Base-by-base conservation (phyloP, 53 echinoderm and acorn worm genomes). In the Holothuria leucospilota region DNA sequence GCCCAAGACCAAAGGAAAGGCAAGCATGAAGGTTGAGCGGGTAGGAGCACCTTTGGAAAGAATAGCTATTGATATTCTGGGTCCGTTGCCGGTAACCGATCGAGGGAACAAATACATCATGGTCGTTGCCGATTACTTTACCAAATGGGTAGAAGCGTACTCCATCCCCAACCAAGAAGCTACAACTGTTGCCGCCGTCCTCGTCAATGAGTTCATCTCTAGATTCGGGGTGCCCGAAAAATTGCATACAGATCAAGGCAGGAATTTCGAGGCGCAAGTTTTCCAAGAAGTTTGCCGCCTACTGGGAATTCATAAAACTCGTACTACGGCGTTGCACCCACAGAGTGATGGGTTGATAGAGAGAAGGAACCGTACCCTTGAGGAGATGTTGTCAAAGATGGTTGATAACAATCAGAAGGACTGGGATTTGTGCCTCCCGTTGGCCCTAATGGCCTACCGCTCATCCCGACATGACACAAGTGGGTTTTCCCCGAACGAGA, bases 191-290 rank as follows among this genome's bases (percentile, higher is more conserved):
- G 77, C 52, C 40, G 64, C 34, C 10, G 84, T 73, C 6, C 63
- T 84, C 4, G 89, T 84, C 12, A 59, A 49, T n/a, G n/a, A n/a
- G n/a, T n/a, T n/a, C n/a, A 56, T 85, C 39, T 52, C 62, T 67
- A 39, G 85, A 14, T 90, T 85, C 59, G 90, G 85, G 2, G 68
- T 85, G 0, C 85, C 90, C 6, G 28, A 63, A 2, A 51, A 34
- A 12, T 27, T 90, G 18, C 90, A 90, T 40, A 74, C 85, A 15
- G 90, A 85, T 39, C 90, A 90, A 77, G 85, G 90, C 34, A 39
- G 85, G 13, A 90, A 90, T 51, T 90, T 90, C 27, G 89, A 68
- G 68, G 39, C 78, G 21, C 51, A 51, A 23, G 27, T 90, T 0
- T 90, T 90, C 34, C 56, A 73, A 51, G 51, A 85, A 16, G 34